These are phyloP conservation scores for Cylindroiulus punctatus DNA, from an alignment of 2,888 invertebrate genomes.

Conservation along the genomic window DNA sequence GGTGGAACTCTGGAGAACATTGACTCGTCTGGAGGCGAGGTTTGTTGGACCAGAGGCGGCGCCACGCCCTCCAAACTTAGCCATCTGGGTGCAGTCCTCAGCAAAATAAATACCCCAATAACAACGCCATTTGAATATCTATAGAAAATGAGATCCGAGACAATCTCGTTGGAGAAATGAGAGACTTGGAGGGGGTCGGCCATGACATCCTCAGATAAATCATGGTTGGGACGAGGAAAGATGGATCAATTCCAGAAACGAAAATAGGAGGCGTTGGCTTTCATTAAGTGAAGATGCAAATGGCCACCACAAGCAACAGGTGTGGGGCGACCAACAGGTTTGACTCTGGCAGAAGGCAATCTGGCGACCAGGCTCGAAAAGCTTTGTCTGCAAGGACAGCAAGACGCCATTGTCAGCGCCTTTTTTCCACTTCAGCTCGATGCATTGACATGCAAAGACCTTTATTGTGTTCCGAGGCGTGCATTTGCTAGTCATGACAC, in stretches of 20 bases:
- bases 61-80: no score
- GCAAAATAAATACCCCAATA: no score
- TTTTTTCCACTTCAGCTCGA: background rate
- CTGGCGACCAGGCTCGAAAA: background rate
- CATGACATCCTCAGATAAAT: background rate
- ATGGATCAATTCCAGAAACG: conserved; percentile 36
- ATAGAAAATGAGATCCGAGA: conserved; percentile 9
- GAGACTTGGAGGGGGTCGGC: conserved; percentile 2
- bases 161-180: conserved; percentile 21
- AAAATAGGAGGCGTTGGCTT: conserved; percentile 44
- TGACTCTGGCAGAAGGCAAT: no score
- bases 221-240: conserved; percentile 26
- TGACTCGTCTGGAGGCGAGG: no score
- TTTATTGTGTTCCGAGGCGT: no score
- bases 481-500: no score
- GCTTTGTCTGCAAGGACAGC: conserved; percentile 23
- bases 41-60: no score
- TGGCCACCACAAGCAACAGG: background rate
- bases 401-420: conserved; percentile 31
- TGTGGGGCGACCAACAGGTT: background rate
- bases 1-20: no score
- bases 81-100: no score
- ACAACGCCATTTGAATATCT: background rate
- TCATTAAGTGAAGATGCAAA: conserved; percentile 43
- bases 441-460: background rate